These are phyloP conservation scores for Elgaria multicarinata DNA, from an alignment of 2,113 vertebrate species.

Conservation along the genomic window DNA sequence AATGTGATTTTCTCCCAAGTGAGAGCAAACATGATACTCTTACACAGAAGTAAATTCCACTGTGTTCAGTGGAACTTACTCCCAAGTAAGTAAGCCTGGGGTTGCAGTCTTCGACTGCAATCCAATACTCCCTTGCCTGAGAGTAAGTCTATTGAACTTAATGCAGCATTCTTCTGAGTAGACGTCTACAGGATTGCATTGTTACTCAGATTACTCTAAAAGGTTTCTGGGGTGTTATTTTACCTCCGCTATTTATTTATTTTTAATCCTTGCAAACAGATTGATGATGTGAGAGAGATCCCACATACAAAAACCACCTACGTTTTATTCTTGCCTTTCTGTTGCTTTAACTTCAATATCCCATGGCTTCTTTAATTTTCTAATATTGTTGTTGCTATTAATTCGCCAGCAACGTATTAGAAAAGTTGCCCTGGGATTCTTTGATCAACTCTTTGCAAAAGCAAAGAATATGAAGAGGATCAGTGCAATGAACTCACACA, in stretches of 20 bases:
- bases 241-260: not conserved
- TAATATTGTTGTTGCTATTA: too few relatives aligned
- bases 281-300: not conserved
- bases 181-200: not conserved
- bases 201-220: not conserved
- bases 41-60: not conserved
- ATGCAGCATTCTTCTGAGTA: not conserved
- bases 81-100: not conserved
- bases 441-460: not conserved
- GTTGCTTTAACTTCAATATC: not conserved
- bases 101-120: not conserved
- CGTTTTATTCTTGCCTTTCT: not conserved
- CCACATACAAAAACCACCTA: not conserved
- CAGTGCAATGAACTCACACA: too few relatives aligned
- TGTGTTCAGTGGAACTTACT: too few relatives aligned
- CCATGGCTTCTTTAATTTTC: not conserved
- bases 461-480: not conserved
- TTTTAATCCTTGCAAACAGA: slow-evolving; percentile 7
- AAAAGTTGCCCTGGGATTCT: not conserved
- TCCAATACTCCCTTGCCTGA: not conserved
- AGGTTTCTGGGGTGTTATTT: not conserved
- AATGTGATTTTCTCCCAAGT: not conserved
- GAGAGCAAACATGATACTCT: not conserved
- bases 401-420: not conserved
- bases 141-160: not conserved